These are phyloP conservation scores for Xanthorhoe designata DNA, from an alignment of 2,888 invertebrate species.

Conservation along the genomic window DNA sequence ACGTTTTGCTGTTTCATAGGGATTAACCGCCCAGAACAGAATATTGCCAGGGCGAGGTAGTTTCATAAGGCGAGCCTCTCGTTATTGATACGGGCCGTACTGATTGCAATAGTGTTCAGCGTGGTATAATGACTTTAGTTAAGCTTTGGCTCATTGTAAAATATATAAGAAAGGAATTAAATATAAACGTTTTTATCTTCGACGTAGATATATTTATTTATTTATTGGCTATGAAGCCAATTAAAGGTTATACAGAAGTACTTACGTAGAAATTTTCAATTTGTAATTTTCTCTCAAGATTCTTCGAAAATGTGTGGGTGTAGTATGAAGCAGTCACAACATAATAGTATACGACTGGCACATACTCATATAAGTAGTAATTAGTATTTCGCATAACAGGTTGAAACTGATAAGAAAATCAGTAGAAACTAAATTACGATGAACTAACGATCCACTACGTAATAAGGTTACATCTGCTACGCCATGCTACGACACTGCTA, in stretches of 20 bases:
- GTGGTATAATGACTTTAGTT: neutral
- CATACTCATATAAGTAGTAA: neutral
- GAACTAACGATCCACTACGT: neutral
- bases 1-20: too few relatives aligned
- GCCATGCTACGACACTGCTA: constrained; percentile 8
- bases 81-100: neutral
- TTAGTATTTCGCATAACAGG: neutral
- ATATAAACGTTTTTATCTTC: too few relatives aligned
- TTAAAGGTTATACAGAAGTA: too few relatives aligned
- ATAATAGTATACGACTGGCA: too few relatives aligned
- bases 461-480: neutral
- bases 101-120: neutral
- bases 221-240: too few relatives aligned
- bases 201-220: too few relatives aligned
- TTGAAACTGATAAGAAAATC: neutral
- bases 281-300: too few relatives aligned
- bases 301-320: neutral
- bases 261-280: too few relatives aligned
- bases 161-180: too few relatives aligned
- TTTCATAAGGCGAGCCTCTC: neutral
- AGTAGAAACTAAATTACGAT: neutral
- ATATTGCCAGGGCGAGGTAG: neutral
- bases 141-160: too few relatives aligned
- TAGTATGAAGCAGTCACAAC: too few relatives aligned
- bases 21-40: too few relatives aligned